phyloP scores from a whole-genome alignment of 2,797 vertebrate species.

The Artibeus lituratus region DNA sequence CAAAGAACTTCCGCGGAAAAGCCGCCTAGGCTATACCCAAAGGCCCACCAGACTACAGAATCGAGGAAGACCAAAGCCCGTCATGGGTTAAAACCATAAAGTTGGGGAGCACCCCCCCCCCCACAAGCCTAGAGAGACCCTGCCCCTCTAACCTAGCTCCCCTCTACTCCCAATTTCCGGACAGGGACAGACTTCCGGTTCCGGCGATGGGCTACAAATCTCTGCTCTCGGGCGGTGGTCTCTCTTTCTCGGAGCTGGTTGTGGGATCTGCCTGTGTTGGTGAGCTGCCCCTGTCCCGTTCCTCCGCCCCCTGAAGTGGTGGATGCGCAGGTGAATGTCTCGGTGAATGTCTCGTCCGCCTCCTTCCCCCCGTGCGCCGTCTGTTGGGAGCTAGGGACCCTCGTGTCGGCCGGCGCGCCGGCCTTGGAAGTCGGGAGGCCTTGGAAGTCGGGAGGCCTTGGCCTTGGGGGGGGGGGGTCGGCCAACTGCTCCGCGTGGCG shows the following conservation, averaged over 20 bases:
- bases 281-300: rapidly evolving
- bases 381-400: neutral
- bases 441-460: too few species aligned
- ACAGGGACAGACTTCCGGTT: neutral
- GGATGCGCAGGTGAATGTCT: neutral
- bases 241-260: neutral
- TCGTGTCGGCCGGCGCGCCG: neutral
- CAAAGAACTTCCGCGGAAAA: neutral
- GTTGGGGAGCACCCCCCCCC: neutral
- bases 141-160: rapidly evolving
- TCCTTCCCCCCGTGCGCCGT: neutral
- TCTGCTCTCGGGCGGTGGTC: rapidly evolving
- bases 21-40: neutral
- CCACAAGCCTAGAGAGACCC: neutral
- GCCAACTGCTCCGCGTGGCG: neutral
- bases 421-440: neutral
- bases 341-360: too few species aligned
- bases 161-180: slow-evolving; percentile 4
- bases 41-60: rapidly evolving
- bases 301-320: neutral
- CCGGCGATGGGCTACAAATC: neutral
- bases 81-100: neutral
- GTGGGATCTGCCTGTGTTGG: rapidly evolving
- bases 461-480: rapidly evolving
- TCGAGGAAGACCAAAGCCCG: neutral